Conservation (phyloP, 2,888 invertebrate genomes). For the Athetis lepigone region DNA sequence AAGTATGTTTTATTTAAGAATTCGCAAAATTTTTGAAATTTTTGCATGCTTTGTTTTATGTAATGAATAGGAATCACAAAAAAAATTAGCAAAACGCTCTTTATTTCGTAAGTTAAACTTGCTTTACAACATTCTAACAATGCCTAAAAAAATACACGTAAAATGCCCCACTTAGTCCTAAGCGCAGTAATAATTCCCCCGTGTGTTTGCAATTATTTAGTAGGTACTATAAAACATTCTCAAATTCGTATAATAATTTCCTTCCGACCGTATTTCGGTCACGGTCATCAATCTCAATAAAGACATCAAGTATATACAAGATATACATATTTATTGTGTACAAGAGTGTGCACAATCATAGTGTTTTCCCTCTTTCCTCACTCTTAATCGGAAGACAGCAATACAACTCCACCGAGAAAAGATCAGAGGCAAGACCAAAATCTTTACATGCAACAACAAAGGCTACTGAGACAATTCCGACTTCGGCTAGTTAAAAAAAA, state of each 20-base stretch:
- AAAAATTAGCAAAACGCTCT: conserved; percentile 4
- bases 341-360: background rate
- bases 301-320: background rate
- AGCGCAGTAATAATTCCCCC: too few species aligned
- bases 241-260: too few species aligned
- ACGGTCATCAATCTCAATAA: too few species aligned
- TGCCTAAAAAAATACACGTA: background rate
- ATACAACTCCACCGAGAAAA: too few species aligned
- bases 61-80: conserved; percentile 22
- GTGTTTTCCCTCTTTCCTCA: too few species aligned
- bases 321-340: background rate
- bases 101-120: conserved; percentile 32
- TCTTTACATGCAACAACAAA: too few species aligned
- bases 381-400: background rate
- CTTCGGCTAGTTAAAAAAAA: too few species aligned
- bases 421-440: background rate
- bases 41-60: conserved; percentile 31
- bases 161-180: too few species aligned
- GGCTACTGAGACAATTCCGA: too few species aligned
- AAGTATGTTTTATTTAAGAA: conserved; percentile 35
- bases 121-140: background rate
- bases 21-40: conserved; percentile 39
- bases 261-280: too few species aligned
- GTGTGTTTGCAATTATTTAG: too few species aligned
- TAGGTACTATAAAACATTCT: too few species aligned